These are phyloP conservation scores for Larimichthys crocea DNA, from an alignment of 2,113 vertebrate species.

Conservation along the genomic window DNA sequence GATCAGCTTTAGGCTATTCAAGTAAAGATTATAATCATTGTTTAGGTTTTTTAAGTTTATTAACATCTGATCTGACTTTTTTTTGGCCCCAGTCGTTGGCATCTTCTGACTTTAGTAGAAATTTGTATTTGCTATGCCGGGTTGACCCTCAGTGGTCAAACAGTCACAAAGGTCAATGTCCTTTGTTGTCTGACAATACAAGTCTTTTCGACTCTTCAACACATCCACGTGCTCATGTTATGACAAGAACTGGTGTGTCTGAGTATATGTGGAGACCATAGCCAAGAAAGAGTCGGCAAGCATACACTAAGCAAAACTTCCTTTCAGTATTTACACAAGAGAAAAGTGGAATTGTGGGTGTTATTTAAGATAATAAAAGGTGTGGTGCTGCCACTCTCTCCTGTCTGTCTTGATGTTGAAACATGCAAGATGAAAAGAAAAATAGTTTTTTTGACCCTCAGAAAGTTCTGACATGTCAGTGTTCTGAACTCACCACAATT, in stretches of 20 bases:
- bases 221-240: conserved; percentile 46
- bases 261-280: conserved; percentile 12
- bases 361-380: conserved; percentile 76
- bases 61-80: background rate
- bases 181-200: conserved; percentile 40
- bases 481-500: conserved; percentile 49
- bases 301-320: conserved; percentile 36
- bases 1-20: background rate
- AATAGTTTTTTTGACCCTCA: conserved; percentile 38
- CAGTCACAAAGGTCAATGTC: background rate
- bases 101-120: background rate
- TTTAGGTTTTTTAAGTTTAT: background rate
- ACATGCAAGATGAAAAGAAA: conserved; percentile 61
- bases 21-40: background rate
- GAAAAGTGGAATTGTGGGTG: conserved; percentile 48
- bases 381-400: conserved; percentile 58
- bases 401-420: conserved; percentile 53
- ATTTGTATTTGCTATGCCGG: background rate
- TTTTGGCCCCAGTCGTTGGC: background rate
- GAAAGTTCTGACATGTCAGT: conserved; percentile 47
- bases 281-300: conserved; percentile 23
- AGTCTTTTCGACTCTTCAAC: conserved; percentile 15
- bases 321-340: conserved; percentile 52
- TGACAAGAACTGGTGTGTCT: conserved; percentile 46
- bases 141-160: conserved; percentile 10